These are phyloP conservation scores for Punctoribates punctum DNA, from an alignment of 2,888 invertebrate species.

Conservation along the genomic window DNA sequence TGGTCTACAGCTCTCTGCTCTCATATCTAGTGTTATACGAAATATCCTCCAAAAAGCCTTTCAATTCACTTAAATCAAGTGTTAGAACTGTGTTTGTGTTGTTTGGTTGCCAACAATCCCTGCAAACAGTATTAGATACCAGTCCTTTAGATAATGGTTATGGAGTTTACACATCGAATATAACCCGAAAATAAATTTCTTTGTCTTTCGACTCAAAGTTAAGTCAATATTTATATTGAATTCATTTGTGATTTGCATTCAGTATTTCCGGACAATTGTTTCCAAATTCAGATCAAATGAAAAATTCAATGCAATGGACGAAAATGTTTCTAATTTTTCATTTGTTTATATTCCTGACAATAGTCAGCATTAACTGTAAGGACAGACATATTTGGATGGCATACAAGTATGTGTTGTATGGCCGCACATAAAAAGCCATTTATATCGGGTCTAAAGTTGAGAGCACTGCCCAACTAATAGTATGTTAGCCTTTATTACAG, in stretches of 20 bases:
- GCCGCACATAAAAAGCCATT: background rate
- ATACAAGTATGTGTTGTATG: too few relatives aligned
- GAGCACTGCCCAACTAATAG: conserved; percentile 17
- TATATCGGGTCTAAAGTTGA: background rate
- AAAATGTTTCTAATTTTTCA: too few relatives aligned
- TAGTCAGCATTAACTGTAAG: too few relatives aligned
- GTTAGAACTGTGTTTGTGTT: background rate
- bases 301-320: too few relatives aligned
- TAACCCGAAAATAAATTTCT: background rate
- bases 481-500: conserved; percentile 14
- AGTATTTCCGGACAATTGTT: too few relatives aligned
- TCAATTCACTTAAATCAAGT: conserved; percentile 30
- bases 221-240: background rate
- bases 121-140: conserved; percentile 20
- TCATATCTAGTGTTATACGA: background rate
- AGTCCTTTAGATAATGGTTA: conserved; percentile 30
- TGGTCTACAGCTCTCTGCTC: background rate
- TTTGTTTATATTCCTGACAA: too few relatives aligned
- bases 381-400: too few relatives aligned
- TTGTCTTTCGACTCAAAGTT: background rate
- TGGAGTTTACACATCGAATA: conserved; percentile 24
- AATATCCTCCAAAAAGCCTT: background rate
- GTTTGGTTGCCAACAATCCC: background rate
- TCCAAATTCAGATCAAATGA: too few relatives aligned
- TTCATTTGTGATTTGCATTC: too few relatives aligned